Evolutionary conservation across 2,797 vertebrate species (phyloP).

Genomic region (Sebastes kiyomatsui): DNA sequence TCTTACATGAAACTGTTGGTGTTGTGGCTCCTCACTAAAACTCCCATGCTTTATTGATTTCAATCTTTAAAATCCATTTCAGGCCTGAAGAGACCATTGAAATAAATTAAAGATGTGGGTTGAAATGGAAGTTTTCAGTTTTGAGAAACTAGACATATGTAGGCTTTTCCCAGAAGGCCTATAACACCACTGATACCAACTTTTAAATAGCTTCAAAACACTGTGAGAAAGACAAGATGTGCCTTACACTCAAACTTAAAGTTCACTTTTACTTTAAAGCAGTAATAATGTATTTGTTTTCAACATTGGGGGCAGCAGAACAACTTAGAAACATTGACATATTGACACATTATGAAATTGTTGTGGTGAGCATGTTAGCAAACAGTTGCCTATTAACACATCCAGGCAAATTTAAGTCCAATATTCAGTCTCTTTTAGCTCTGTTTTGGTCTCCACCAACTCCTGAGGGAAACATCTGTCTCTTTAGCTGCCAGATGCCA

Average conservation of each 20-base stretch:
- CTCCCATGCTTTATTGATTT: constrained; percentile 9
- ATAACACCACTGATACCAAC: neutral
- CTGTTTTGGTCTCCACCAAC: neutral
- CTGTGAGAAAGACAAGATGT: neutral
- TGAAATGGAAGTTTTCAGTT: neutral
- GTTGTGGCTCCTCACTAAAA: neutral
- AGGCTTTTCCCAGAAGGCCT: neutral
- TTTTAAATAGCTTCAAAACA: neutral
- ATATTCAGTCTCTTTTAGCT: neutral
- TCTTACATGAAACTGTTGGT: neutral
- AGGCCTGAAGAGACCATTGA: neutral
- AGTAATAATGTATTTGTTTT: too few species aligned
- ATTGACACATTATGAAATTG: too few species aligned
- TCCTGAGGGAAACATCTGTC: neutral
- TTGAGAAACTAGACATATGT: neutral
- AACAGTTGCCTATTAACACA: too few species aligned
- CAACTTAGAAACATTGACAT: too few species aligned
- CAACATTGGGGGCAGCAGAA: neutral
- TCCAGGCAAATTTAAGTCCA: too few species aligned
- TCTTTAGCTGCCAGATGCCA: neutral
- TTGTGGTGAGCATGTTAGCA: too few species aligned
- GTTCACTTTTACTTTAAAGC: neutral
- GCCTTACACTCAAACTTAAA: neutral
- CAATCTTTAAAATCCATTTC: constrained; percentile 13
- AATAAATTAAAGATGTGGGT: neutral